Conservation (phyloP, 1,140 invertebrate genomes). For the Whitmania pigra region DNA sequence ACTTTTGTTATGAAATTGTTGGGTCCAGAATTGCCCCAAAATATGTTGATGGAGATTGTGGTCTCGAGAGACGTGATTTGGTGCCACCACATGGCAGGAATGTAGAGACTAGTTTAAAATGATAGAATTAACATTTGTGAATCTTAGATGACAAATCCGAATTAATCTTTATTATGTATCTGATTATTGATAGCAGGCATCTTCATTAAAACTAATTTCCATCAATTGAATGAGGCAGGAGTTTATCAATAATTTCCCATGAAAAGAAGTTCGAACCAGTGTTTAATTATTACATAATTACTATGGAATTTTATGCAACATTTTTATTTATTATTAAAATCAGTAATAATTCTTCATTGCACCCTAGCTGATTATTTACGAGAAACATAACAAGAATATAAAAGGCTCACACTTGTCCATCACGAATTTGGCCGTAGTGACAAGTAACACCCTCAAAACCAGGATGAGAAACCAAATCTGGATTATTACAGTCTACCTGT, state of each 20-base stretch:
- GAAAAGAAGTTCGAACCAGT: too few relatives aligned
- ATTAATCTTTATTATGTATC: too few relatives aligned
- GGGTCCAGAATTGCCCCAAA: conserved; percentile 28
- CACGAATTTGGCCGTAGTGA: conserved; percentile 24
- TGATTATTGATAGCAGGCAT: too few relatives aligned
- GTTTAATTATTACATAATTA: too few relatives aligned
- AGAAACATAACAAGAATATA: not conserved
- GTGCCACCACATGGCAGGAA: conserved; percentile 31
- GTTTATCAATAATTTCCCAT: too few relatives aligned
- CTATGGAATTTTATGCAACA: too few relatives aligned
- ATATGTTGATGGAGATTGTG: conserved; percentile 28
- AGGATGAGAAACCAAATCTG: conserved; percentile 21
- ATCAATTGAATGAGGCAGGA: too few relatives aligned
- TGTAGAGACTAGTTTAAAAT: conserved; percentile 24
- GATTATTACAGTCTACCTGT: conserved; percentile 27
- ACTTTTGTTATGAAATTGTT: conserved; percentile 27
- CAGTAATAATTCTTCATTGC: not conserved
- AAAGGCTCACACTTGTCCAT: conserved; percentile 26
- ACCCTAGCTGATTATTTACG: not conserved
- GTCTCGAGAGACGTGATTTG: conserved; percentile 28
- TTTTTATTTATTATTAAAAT: not conserved
- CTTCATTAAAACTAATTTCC: too few relatives aligned
- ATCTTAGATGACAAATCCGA: too few relatives aligned
- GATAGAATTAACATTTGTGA: not conserved
- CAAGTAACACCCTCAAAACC: conserved; percentile 25